phyloP scores from a whole-genome alignment of 2,888 invertebrate genomes.

The Saturnia pavonia region DNA sequence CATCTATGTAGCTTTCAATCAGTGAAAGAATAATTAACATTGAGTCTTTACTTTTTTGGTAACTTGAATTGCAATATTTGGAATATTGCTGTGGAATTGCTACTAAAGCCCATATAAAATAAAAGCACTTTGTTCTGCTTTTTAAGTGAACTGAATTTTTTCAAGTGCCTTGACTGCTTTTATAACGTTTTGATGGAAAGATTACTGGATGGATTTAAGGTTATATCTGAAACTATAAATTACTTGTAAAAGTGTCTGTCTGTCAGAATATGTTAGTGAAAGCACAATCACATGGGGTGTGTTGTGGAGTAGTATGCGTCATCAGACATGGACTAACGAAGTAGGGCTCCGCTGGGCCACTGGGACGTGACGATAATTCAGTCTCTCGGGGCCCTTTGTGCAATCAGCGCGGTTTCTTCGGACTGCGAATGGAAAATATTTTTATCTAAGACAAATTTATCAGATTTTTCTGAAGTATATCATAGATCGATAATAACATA shows the following conservation, averaged over 20 bases:
- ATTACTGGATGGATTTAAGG: background rate
- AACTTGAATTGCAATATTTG: too few species aligned
- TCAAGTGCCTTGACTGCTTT: too few species aligned
- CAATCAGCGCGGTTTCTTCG: conserved; percentile 78
- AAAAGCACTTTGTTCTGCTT: background rate
- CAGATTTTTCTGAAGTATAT: conserved; percentile 22
- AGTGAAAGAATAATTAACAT: too few species aligned
- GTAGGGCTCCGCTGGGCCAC: conserved; percentile 51
- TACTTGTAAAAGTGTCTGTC: conserved; percentile 13
- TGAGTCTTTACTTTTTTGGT: too few species aligned
- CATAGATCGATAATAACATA: conserved; percentile 1
- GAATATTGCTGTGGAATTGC: too few species aligned
- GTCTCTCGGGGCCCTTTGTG: conserved; percentile 76
- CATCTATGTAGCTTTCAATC: too few species aligned
- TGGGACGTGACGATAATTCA: conserved; percentile 73
- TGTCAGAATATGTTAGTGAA: conserved; percentile 31
- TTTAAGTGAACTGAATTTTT: background rate
- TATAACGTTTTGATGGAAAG: too few species aligned
- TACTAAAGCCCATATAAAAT: too few species aligned
- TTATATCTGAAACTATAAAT: background rate
- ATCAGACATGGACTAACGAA: conserved; percentile 65
- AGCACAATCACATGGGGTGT: conserved; percentile 39
- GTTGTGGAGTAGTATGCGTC: conserved; percentile 37
- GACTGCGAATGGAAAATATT: conserved; percentile 47
- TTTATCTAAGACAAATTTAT: conserved; percentile 52